Evolutionary conservation across 1,140 invertebrate genomes (phyloP).

Genomic region (Hypothenemus hampei): DNA sequence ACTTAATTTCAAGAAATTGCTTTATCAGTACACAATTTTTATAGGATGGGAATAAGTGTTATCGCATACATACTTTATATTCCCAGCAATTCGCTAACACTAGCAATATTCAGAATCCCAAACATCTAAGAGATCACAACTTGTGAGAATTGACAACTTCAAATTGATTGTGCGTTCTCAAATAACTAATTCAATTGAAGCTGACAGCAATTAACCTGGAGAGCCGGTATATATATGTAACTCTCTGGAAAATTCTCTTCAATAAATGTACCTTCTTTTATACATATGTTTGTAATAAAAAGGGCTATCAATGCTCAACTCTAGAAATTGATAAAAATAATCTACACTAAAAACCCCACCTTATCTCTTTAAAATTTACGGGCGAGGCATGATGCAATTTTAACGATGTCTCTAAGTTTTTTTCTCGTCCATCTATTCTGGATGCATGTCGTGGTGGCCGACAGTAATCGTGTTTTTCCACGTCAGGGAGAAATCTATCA

Average conservation of each 20-base stretch:
- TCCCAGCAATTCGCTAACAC: too few species aligned
- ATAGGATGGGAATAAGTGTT: neutral
- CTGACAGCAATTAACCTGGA: too few species aligned
- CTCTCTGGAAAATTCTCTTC: too few species aligned
- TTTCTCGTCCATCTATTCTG: neutral
- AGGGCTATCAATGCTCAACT: neutral
- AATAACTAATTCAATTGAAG: too few species aligned
- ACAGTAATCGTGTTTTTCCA: constrained; percentile 2
- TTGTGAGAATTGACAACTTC: too few species aligned
- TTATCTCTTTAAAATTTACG: neutral
- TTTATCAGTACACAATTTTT: neutral
- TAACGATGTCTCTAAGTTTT: neutral
- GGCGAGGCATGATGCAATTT: neutral
- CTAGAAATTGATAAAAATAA: neutral
- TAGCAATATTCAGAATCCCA: neutral
- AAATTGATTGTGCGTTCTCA: too few species aligned
- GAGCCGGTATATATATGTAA: too few species aligned
- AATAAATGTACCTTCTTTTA: neutral
- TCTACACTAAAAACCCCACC: neutral
- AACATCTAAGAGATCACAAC: neutral
- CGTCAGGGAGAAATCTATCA: constrained; percentile 1
- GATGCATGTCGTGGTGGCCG: neutral
- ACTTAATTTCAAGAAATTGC: neutral
- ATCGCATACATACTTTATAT: neutral
- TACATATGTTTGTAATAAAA: neutral